phyloP scores from a whole-genome alignment of 2,113 vertebrate genomes.

The Istiophorus platypterus region DNA sequence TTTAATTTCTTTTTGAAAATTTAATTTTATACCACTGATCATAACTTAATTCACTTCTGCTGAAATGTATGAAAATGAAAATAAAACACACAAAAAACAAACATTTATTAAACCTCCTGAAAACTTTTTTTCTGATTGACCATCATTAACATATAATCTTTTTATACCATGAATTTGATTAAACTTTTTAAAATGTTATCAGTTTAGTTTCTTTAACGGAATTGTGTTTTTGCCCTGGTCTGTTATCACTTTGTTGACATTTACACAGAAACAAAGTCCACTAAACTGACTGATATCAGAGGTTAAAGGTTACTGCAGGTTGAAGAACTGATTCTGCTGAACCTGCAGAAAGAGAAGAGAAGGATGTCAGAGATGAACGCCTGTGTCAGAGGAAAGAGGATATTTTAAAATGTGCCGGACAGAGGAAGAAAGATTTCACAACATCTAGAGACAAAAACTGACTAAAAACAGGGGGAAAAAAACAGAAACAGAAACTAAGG shows the following conservation, averaged over 20 bases:
- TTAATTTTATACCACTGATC: no score
- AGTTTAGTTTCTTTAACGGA: not conserved
- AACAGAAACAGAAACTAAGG: not conserved
- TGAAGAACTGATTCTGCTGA: conserved; percentile 56
- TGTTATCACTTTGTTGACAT: conserved; percentile 34
- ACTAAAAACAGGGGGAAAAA: not conserved
- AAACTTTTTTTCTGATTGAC: no score
- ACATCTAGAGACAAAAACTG: not conserved
- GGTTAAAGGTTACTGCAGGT: conserved; percentile 16
- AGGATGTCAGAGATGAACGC: not conserved
- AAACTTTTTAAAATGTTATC: no score
- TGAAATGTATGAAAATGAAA: no score
- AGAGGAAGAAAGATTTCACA: conserved; percentile 33
- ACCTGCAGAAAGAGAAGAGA: conserved; percentile 11
- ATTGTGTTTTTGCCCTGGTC: not conserved
- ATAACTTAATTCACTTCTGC: no score
- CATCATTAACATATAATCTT: no score
- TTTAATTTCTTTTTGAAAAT: no score
- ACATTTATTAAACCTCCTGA: no score
- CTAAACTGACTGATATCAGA: conserved; percentile 41
- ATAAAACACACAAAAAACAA: no score
- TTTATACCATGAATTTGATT: no score
- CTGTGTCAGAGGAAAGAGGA: not conserved
- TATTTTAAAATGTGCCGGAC: not conserved
- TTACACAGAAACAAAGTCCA: conserved; percentile 66